Percentiles rank a stretch among this genome's conserved stretches.
phyloP scores from a whole-genome alignment of 2,113 vertebrate genomes.

The Calyptomena viridis region DNA sequence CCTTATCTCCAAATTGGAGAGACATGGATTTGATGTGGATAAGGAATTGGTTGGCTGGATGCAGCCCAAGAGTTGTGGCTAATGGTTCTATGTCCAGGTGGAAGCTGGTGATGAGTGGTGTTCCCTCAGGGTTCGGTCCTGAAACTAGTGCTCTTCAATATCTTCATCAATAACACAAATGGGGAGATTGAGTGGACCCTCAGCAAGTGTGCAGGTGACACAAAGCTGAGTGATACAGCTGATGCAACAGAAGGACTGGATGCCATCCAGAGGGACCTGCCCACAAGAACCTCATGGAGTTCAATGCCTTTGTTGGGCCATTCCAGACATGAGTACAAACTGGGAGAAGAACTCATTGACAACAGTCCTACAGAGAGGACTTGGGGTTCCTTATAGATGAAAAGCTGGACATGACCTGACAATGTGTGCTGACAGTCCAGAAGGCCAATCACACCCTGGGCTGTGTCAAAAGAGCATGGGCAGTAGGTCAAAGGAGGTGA shows the following conservation, averaged over 20 bases:
- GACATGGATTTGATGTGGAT: no score
- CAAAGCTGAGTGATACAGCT: background rate
- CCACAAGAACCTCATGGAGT: background rate
- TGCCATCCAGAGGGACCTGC: background rate
- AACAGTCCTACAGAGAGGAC: background rate
- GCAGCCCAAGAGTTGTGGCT: background rate
- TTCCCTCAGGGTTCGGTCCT: background rate
- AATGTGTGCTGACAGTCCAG: background rate
- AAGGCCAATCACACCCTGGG: background rate
- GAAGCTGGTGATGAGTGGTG: background rate
- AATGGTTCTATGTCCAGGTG: background rate
- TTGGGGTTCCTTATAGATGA: background rate
- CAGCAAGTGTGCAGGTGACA: background rate
- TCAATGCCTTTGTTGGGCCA: background rate
- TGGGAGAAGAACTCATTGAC: background rate
- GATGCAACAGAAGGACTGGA: background rate
- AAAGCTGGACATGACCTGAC: background rate
- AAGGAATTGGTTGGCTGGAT: background rate
- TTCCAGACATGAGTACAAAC: background rate
- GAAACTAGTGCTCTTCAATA: background rate
- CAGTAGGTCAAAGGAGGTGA: background rate
- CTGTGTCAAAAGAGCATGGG: background rate
- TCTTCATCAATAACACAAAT: background rate
- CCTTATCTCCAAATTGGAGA: background rate
- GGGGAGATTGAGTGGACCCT: background rate